Percentiles rank a stretch among this genome's conserved stretches.
phyloP scores from a whole-genome alignment of 2,113 vertebrate species.

The Crypturellus undulatus region DNA sequence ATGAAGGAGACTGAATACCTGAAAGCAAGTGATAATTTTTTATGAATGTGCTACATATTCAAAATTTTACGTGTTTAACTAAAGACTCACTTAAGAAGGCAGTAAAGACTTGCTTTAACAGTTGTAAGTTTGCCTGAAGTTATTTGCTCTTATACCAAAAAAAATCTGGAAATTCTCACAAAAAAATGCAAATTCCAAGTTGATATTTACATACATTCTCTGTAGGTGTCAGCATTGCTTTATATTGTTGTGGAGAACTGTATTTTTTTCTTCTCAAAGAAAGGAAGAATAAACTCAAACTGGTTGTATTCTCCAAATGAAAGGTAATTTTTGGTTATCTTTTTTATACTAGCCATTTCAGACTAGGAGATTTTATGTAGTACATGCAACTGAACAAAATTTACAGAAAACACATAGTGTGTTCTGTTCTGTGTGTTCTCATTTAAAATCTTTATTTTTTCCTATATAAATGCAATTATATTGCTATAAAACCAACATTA shows the following conservation, averaged over 20 bases:
- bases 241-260: slow-evolving; percentile 42
- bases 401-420: neutral
- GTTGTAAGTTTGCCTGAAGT: neutral
- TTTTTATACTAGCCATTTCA: neutral
- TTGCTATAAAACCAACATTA: neutral
- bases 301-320: neutral
- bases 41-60: neutral
- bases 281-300: neutral
- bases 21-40: neutral
- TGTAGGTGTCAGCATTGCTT: slow-evolving; percentile 82
- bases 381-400: neutral
- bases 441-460: neutral
- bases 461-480: neutral
- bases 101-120: neutral
- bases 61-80: neutral
- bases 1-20: neutral
- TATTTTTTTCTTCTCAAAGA: slow-evolving; percentile 60
- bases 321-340: neutral
- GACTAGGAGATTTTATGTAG: neutral
- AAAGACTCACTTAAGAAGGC: neutral
- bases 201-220: slow-evolving; percentile 73
- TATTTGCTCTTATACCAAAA: neutral
- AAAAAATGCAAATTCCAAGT: slow-evolving; percentile 35
- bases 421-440: neutral
- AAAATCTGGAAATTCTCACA: neutral